phyloP scores from a whole-genome alignment of 2,797 vertebrate species.

The Hirundo rustica region DNA sequence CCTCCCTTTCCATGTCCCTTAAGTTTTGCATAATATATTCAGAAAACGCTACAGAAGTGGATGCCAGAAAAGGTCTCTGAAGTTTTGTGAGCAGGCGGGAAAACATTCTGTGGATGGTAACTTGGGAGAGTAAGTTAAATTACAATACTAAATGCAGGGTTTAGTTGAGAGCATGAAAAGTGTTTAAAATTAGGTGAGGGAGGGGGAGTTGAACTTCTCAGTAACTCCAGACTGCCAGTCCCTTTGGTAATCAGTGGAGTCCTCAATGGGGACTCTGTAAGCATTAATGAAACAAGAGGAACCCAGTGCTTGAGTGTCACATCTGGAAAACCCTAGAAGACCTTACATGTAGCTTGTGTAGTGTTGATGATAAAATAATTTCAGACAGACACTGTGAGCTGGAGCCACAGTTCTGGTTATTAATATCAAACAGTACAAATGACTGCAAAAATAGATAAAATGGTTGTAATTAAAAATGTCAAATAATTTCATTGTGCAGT shows the following conservation, averaged over 20 bases:
- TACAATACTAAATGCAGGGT: constrained; percentile 14
- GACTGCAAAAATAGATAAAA: neutral
- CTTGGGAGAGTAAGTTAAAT: constrained; percentile 40
- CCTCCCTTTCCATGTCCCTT: neutral
- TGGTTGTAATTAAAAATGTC: neutral
- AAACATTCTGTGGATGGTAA: neutral
- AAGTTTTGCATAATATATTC: constrained; percentile 22
- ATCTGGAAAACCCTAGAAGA: neutral
- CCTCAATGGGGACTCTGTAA: constrained; percentile 36
- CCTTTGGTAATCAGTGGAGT: constrained; percentile 15
- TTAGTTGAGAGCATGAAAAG: constrained; percentile 21
- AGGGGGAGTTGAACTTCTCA: neutral
- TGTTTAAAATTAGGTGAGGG: constrained; percentile 1
- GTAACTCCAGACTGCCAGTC: constrained; percentile 5
- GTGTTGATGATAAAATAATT: constrained; percentile 26
- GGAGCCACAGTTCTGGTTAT: neutral
- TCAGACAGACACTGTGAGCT: neutral
- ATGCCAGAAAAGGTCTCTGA: constrained; percentile 29
- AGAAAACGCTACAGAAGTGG: neutral
- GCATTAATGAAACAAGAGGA: neutral
- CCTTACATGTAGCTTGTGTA: neutral
- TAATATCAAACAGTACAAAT: neutral
- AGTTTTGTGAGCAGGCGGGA: neutral
- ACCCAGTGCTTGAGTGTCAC: neutral
- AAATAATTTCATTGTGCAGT: neutral